These are phyloP conservation scores for Microplitis manilae DNA, from an alignment of 2,888 invertebrate genomes.

Conservation along the genomic window DNA sequence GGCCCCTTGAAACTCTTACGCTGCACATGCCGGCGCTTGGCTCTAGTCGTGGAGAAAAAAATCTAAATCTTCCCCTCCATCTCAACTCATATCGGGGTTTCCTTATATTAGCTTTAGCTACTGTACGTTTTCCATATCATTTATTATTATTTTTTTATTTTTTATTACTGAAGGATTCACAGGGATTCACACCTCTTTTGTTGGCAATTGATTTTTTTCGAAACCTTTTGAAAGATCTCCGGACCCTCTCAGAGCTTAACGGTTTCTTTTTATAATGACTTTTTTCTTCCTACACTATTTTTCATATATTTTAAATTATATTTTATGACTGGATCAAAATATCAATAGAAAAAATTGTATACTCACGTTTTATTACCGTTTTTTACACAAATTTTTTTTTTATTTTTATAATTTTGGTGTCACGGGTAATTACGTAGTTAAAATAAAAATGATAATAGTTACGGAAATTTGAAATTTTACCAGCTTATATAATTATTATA, in stretches of 20 bases:
- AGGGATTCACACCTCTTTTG: conserved; percentile 39
- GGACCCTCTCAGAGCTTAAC: conserved; percentile 22
- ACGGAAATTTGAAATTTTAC: too few species aligned
- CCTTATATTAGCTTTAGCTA: neutral
- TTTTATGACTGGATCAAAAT: neutral
- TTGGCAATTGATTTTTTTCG: conserved; percentile 49
- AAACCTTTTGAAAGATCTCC: conserved; percentile 17
- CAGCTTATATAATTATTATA: too few species aligned
- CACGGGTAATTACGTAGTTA: too few species aligned
- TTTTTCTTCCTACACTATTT: neutral
- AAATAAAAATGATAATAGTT: too few species aligned
- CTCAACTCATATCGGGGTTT: conserved; percentile 8
- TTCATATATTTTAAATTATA: neutral
- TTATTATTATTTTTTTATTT: conserved; percentile 20
- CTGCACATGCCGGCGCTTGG: neutral
- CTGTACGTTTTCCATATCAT: conserved; percentile 31
- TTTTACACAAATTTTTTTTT: neutral
- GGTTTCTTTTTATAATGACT: conserved; percentile 15
- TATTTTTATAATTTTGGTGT: neutral
- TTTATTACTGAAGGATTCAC: conserved; percentile 21
- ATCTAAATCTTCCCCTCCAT: conserved; percentile 26
- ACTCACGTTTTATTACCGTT: too few species aligned
- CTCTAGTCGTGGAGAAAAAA: neutral
- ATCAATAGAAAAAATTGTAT: too few species aligned
- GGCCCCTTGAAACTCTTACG: conserved; percentile 4